Conservation (phyloP, 2,113 vertebrate species). For the Toxostoma redivivum region DNA sequence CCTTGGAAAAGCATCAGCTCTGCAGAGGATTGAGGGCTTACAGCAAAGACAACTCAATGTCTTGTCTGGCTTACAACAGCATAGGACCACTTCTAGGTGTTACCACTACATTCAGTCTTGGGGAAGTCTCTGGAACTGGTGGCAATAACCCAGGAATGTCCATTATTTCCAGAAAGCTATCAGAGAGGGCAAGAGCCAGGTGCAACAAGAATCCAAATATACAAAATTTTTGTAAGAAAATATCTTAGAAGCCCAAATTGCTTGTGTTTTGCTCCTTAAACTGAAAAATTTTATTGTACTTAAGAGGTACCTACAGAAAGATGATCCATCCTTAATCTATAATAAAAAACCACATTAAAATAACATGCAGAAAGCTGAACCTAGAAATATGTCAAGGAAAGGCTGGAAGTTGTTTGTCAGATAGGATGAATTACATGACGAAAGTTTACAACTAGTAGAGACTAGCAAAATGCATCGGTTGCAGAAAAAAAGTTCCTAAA, state of each 20-base stretch:
- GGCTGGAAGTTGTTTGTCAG: neutral
- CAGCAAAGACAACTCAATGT: neutral
- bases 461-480: neutral
- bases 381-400: neutral
- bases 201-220: neutral
- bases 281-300: neutral
- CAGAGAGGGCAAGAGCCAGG: neutral
- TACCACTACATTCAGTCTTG: neutral
- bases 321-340: neutral
- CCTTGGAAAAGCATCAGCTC: neutral
- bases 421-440: neutral
- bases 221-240: neutral
- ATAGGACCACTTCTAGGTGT: neutral
- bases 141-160: neutral
- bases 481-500: neutral
- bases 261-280: neutral
- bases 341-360: neutral
- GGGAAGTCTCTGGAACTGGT: neutral
- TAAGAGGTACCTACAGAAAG: neutral
- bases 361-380: neutral
- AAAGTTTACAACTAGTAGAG: neutral
- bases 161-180: neutral
- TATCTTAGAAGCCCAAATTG: neutral
- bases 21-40: neutral
- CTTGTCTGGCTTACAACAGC: neutral